A percentile compares a stretch with the other conserved stretches of the same genome.
phyloP scores from a whole-genome alignment of 1,140 invertebrate genomes.

The honey bee (Apis mellifera) region DNA sequence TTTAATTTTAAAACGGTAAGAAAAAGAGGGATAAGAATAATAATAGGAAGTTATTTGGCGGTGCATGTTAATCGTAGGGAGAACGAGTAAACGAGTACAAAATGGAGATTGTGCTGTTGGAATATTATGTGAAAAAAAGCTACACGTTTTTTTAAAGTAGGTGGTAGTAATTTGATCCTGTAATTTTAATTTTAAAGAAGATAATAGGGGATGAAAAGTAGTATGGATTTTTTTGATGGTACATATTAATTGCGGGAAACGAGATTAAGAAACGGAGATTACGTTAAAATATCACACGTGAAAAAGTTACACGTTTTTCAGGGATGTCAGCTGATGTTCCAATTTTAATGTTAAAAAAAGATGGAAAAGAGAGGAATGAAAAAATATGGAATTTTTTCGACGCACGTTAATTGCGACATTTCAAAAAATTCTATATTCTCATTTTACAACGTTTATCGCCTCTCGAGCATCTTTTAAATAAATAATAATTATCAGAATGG shows the following conservation, averaged over 20 bases:
- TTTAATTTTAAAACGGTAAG: background rate
- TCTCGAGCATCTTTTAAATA: background rate
- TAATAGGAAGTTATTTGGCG: no score
- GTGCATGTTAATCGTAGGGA: no score
- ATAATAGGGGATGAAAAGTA: background rate
- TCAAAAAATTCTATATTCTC: background rate
- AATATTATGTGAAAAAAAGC: no score
- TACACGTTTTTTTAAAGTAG: no score
- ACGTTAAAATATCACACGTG: no score
- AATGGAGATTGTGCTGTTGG: no score
- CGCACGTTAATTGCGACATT: background rate
- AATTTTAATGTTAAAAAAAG: background rate
- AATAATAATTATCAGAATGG: slow-evolving; percentile 15
- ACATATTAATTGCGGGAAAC: no score
- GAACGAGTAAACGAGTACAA: no score
- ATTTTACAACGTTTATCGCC: background rate
- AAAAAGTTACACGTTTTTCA: no score
- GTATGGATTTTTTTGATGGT: no score
- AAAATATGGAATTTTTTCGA: background rate
- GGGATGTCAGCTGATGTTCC: background rate
- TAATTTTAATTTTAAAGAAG: background rate
- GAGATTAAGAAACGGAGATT: no score
- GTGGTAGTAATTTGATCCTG: background rate
- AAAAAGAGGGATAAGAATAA: no score
- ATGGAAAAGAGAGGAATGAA: background rate